Conservation (phyloP, 2,888 invertebrate genomes). For the Tipula vernalis region DNA sequence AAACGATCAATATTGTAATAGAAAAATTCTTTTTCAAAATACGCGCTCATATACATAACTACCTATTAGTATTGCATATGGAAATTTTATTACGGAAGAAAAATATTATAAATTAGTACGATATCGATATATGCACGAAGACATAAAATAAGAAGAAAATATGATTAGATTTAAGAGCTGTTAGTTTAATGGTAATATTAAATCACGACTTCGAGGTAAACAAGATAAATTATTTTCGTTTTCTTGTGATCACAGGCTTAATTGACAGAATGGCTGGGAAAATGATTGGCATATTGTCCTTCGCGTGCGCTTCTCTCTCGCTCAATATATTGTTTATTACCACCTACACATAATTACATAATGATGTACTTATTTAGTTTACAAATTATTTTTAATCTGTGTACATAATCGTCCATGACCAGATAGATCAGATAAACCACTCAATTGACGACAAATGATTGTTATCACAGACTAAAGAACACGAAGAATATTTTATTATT, state of each 20-base stretch:
- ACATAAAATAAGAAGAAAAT: not conserved
- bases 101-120: not conserved
- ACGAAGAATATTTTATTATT: not conserved
- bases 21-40: not conserved
- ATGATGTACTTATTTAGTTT: not conserved
- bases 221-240: not conserved
- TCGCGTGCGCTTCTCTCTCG: not conserved
- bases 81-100: not conserved
- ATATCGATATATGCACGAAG: not conserved
- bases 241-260: too few species aligned
- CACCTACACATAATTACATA: not conserved
- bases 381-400: not conserved
- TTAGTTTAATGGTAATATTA: not conserved
- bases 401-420: not conserved
- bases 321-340: not conserved
- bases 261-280: not conserved
- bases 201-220: not conserved
- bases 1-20: constrained; percentile 4
- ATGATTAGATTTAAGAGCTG: not conserved
- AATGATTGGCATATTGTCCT: not conserved
- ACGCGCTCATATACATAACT: not conserved
- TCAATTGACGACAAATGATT: not conserved
- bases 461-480: not conserved
- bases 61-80: not conserved
- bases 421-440: not conserved